A percentile compares a stretch with the other conserved stretches of the same genome.
These are phyloP conservation scores for Drosophila neocordata DNA, from an alignment of 1,140 invertebrate genomes.

Conservation along the genomic window DNA sequence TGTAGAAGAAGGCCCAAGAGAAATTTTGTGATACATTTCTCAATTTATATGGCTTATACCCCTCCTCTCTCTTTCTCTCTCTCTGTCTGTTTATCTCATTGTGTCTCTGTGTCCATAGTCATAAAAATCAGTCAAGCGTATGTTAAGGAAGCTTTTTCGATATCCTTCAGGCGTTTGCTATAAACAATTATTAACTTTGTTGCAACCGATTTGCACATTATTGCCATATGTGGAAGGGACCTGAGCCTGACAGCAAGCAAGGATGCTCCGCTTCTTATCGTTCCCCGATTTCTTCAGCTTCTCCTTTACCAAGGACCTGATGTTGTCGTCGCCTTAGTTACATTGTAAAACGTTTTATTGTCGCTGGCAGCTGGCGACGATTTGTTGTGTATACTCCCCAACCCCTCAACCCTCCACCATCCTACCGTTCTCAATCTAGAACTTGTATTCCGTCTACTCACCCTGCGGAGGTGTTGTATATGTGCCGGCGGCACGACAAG, in stretches of 20 bases:
- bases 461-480: slow-evolving; percentile 23
- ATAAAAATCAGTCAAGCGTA: slow-evolving; percentile 34
- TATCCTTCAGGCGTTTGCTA: slow-evolving; percentile 47
- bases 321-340: slow-evolving; percentile 71
- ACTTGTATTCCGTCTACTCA: slow-evolving; percentile 3
- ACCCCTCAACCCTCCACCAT: no score
- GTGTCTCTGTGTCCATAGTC: neutral
- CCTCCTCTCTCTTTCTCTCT: neutral
- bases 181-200: slow-evolving; percentile 77
- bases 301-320: slow-evolving; percentile 9
- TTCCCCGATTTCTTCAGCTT: slow-evolving; percentile 1
- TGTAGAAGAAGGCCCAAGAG: neutral
- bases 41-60: neutral
- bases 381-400: slow-evolving; percentile 57
- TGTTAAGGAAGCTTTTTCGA: slow-evolving; percentile 26
- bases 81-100: neutral
- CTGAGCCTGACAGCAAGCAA: neutral
- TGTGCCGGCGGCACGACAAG: slow-evolving; percentile 62
- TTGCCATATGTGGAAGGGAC: slow-evolving; percentile 57
- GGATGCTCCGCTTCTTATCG: slow-evolving; percentile 10
- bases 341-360: slow-evolving; percentile 80
- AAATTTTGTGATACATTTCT: slow-evolving; percentile 9
- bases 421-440: slow-evolving; percentile 10
- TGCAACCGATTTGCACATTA: slow-evolving; percentile 63
- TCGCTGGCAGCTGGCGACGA: slow-evolving; percentile 71